A percentile compares a stretch with the other conserved stretches of the same genome.
Evolutionary conservation across 2,797 vertebrate species (phyloP).

Genomic region (Brachyalestes nurse): DNA sequence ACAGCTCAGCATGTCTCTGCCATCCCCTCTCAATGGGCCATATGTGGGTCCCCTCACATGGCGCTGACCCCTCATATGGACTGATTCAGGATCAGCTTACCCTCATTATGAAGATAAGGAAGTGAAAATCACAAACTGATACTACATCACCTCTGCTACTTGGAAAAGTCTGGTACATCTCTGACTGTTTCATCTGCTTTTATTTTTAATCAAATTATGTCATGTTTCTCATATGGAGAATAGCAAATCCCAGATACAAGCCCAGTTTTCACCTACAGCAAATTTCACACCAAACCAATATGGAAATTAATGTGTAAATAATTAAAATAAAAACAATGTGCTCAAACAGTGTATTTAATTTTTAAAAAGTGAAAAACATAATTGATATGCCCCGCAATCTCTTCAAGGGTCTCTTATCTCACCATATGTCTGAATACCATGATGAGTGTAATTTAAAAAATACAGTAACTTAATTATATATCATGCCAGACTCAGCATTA

Average conservation of each 20-base stretch:
- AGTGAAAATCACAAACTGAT: not conserved
- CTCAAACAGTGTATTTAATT: too few relatives aligned
- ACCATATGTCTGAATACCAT: too few relatives aligned
- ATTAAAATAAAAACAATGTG: not conserved
- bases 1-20: slow-evolving; percentile 21
- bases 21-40: slow-evolving; percentile 12
- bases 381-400: too few relatives aligned
- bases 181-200: not conserved
- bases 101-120: not conserved
- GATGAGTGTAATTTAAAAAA: too few relatives aligned
- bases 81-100: not conserved
- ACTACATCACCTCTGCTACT: not conserved
- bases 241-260: not conserved
- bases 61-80: not conserved
- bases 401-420: too few relatives aligned
- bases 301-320: not conserved
- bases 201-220: not conserved
- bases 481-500: too few relatives aligned
- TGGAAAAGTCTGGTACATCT: not conserved
- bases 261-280: not conserved
- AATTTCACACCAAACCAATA: not conserved
- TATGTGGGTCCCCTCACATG: slow-evolving; percentile 8
- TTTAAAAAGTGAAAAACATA: too few relatives aligned
- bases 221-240: too few relatives aligned
- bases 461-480: too few relatives aligned